Evolutionary conservation across 2,797 vertebrate species (phyloP).

Genomic region (Rhyacichthys aspro): DNA sequence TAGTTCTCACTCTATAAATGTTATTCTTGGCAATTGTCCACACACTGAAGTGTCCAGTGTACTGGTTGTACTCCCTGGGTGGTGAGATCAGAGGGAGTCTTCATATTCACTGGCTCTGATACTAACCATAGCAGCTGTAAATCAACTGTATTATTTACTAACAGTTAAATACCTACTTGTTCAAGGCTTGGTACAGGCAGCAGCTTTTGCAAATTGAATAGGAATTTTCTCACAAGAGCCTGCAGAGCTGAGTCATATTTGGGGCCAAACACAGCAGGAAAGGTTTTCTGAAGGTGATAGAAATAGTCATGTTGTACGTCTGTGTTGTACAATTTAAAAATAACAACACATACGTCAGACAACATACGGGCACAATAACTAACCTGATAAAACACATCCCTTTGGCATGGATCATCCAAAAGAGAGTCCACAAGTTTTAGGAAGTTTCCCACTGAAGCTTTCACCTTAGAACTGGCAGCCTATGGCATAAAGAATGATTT

Average conservation of each 20-base stretch:
- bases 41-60: too few relatives aligned
- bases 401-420: constrained; percentile 22
- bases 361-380: not conserved
- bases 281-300: constrained; percentile 32
- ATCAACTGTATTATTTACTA: not conserved
- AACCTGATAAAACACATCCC: constrained; percentile 40
- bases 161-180: constrained; percentile 29
- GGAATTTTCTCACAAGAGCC: constrained; percentile 43
- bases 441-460: constrained; percentile 29
- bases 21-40: too few relatives aligned
- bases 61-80: too few relatives aligned
- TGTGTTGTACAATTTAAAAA: not conserved
- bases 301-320: not conserved
- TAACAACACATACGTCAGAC: not conserved
- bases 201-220: constrained; percentile 42
- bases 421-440: constrained; percentile 35
- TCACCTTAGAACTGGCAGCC: constrained; percentile 13
- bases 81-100: too few relatives aligned
- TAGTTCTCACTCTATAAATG: too few relatives aligned
- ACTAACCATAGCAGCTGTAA: not conserved
- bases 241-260: constrained; percentile 40
- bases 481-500: not conserved
- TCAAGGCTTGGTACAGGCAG: constrained; percentile 45
- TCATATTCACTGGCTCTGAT: too few relatives aligned
- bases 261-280: constrained; percentile 32